Evolutionary conservation across 2,888 invertebrate species (phyloP), one percentile per base, ranked within the genome.

Genomic region (Atrina japonica): DNA sequence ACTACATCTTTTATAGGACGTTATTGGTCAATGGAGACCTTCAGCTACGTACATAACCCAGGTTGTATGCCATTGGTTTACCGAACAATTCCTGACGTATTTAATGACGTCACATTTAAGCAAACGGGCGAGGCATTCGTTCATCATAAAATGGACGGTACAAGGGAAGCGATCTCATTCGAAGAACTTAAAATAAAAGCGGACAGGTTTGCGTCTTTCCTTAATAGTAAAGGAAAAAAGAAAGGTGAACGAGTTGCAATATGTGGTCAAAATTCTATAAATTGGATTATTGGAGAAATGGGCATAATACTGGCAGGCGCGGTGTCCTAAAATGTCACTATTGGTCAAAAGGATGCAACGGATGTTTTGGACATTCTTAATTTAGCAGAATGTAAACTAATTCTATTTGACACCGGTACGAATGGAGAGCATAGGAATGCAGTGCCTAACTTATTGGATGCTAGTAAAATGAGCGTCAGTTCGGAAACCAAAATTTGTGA

Each of bases 221-320:
- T 61, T 5, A 30, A 49, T 14, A 27, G 27, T n/a, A 52, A 43
- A 16, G 67, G 67, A 1, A 60, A 60, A 11, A 21, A 53, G 45
- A 41, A 52, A 41, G 60, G 53, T 16, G 67, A 67, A 18, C 47
- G 60, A 7, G 43, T 67, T 16, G 60, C 52, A 0, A 16, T 67
- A 9, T 67, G 60, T 23, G 67, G 60, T n/a, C 67, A 60, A 29
- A 67, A 67, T 16, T 60, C 67, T 1, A 9, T 67, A 9, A 43
- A 60, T 9, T 53, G 67, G 60, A 50, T 67, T 11, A 30, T 67
- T 7, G 67, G 52, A 27, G 67, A 67, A 47, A 29, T 60, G n/a
- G 67, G 52, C 0, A 60, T 67, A 7, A 7, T 67, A 5, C 16
- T 67, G 52, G 52, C 67, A 2, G 67, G 67, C 21, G 67, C 29